These are phyloP conservation scores for Agapornis roseicollis DNA, from an alignment of 2,113 vertebrate genomes.

Conservation along the genomic window DNA sequence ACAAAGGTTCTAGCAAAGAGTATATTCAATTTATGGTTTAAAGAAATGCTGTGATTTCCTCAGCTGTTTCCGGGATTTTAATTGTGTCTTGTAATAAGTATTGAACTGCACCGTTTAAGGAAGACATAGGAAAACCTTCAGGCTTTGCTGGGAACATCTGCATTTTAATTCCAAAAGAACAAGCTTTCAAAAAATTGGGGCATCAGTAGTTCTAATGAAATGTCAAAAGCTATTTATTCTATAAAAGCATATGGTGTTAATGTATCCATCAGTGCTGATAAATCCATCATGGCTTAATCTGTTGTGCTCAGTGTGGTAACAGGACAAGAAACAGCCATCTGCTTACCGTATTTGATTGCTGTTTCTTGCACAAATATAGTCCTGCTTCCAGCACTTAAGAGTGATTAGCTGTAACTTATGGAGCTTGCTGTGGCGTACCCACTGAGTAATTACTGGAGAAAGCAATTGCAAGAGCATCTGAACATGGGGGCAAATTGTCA, in stretches of 20 bases:
- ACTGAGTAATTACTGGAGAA: constrained; percentile 61
- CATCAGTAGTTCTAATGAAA: constrained; percentile 41
- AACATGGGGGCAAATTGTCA: constrained; percentile 44
- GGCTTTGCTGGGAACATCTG: neutral
- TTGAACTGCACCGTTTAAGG: neutral
- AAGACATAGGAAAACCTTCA: neutral
- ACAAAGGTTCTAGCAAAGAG: neutral
- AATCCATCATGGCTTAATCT: constrained; percentile 62
- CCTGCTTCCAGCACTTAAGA: constrained; percentile 65
- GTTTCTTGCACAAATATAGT: constrained; percentile 59
- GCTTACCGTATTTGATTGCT: constrained; percentile 69
- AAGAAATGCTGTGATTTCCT: neutral
- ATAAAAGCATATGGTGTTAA: constrained; percentile 54
- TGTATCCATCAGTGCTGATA: constrained; percentile 58
- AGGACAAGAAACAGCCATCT: constrained; percentile 69
- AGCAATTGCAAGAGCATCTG: constrained; percentile 22
- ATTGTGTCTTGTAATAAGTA: neutral
- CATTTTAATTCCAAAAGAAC: neutral
- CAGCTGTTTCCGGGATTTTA: neutral
- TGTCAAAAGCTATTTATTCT: constrained; percentile 56
- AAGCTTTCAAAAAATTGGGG: neutral
- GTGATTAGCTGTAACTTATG: constrained; percentile 66
- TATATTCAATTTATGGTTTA: neutral
- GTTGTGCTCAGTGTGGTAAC: constrained; percentile 57
- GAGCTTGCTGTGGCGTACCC: constrained; percentile 32